Evolutionary conservation across 1,140 invertebrate genomes (phyloP).

Genomic region (Meloidogyne hapla): DNA sequence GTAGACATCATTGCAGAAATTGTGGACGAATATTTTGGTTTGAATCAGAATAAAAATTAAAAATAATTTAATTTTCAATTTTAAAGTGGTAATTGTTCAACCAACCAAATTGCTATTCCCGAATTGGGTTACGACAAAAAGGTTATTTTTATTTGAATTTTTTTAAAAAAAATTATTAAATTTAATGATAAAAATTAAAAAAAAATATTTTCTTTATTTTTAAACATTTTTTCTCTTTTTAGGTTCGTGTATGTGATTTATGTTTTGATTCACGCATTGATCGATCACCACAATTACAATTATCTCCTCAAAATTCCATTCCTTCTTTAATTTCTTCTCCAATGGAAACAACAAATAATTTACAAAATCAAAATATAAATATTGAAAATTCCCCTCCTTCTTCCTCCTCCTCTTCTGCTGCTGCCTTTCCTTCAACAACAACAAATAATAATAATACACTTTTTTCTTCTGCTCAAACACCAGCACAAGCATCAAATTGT

Average conservation of each 20-base stretch:
- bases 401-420: background rate
- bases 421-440: background rate
- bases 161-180: background rate
- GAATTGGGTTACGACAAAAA: slow-evolving; percentile 62
- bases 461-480: background rate
- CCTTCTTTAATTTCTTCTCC: slow-evolving; percentile 11
- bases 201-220: slow-evolving; percentile 3
- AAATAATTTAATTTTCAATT: background rate
- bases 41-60: background rate
- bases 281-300: background rate
- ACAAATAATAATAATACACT: too few relatives aligned
- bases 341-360: slow-evolving; percentile 1
- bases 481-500: slow-evolving; percentile 5
- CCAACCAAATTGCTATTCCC: slow-evolving; percentile 53
- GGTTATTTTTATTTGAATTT: too few relatives aligned
- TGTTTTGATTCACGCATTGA: slow-evolving; percentile 60
- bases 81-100: slow-evolving; percentile 60
- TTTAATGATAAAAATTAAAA: background rate
- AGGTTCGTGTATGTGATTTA: slow-evolving; percentile 60
- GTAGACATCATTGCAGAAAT: slow-evolving; percentile 72
- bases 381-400: slow-evolving; percentile 13
- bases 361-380: background rate
- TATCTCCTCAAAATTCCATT: slow-evolving; percentile 6
- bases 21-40: slow-evolving; percentile 49
- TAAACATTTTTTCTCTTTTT: slow-evolving; percentile 19